Evolutionary conservation across 2,113 vertebrate species (phyloP), one percentile per base, ranked within the genome.

Genomic region (Pao palembangensis): DNA sequence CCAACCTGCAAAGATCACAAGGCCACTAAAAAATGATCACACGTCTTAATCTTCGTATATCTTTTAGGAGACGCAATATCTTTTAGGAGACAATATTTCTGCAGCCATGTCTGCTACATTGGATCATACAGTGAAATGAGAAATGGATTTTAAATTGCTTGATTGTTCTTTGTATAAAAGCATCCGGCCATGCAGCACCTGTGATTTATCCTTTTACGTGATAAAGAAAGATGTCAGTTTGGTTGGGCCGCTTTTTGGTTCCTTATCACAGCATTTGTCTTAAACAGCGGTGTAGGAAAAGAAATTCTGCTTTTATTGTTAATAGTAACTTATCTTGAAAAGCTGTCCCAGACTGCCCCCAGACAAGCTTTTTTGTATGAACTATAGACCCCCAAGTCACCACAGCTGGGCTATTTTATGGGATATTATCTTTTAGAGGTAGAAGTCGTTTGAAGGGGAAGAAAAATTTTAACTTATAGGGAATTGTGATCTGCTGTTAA

Each of bases 141-240:
- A 79, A 79, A 67, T 62, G 65, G 43, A 51, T 79, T 84, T 72
- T 65, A 68, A 79, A 73, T 49, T 65, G 1, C 21, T 57, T 70
- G 67, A 84, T 77, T 79, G 71, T 67, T 77, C 55, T 58, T 18
- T 10, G 61, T 54, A 56, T 44, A 50, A 38, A 38, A 73, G 57
- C 58, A 47, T 52, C 43, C 52, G 56, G 18, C 10, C 55, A 51
- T 51, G 20, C 42, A 53, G 34, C 34, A 8, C 34, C 8, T 38
- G 34, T 38, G 34, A 38, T 38, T 38, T 11, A 38, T 38, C 28
- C 3, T 8, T 31, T 31, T 31, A 31, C 6, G 1, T 31, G 28
- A 31, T 31, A 31, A 31, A 31, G 8, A 31, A 5, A 31, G 28
- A 31, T 31, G 28, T 17, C 17, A 18, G 50, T 38, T 34, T 42